Conservation (phyloP, 2,113 vertebrate species). For the Toxotes chatareus region DNA sequence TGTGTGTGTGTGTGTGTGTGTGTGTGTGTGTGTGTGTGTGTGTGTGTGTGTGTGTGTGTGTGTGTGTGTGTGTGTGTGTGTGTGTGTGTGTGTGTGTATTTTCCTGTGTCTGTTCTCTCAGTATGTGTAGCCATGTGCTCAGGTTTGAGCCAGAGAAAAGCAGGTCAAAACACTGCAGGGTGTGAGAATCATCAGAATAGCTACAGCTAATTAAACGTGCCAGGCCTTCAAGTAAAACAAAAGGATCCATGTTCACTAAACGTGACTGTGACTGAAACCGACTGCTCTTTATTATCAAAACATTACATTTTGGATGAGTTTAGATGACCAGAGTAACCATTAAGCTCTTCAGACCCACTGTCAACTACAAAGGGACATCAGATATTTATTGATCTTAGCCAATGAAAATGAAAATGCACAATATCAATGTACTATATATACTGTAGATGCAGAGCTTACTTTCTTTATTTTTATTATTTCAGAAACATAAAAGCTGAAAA, state of each 20-base stretch:
- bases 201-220: slow-evolving; percentile 66
- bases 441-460: not conserved
- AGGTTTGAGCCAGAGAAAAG: slow-evolving; percentile 69
- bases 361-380: not conserved
- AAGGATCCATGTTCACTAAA: slow-evolving; percentile 47
- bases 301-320: slow-evolving; percentile 21
- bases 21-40: slow-evolving; percentile 46
- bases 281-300: slow-evolving; percentile 33
- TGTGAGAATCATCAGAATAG: slow-evolving; percentile 61
- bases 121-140: slow-evolving; percentile 55
- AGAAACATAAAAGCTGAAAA: not conserved
- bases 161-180: slow-evolving; percentile 73
- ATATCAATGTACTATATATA: not conserved
- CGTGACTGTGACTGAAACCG: not conserved
- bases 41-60: slow-evolving; percentile 22
- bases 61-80: not conserved
- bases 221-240: slow-evolving; percentile 47
- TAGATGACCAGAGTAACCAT: slow-evolving; percentile 7
- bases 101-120: slow-evolving; percentile 53
- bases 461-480: not conserved
- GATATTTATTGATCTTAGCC: slow-evolving; percentile 2
- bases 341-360: not conserved
- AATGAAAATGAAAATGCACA: slow-evolving; percentile 4
- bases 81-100: slow-evolving; percentile 30
- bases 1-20: slow-evolving; percentile 21